Evolutionary conservation across 2,113 vertebrate genomes (phyloP).

Genomic region (Ariopsis seemanni): DNA sequence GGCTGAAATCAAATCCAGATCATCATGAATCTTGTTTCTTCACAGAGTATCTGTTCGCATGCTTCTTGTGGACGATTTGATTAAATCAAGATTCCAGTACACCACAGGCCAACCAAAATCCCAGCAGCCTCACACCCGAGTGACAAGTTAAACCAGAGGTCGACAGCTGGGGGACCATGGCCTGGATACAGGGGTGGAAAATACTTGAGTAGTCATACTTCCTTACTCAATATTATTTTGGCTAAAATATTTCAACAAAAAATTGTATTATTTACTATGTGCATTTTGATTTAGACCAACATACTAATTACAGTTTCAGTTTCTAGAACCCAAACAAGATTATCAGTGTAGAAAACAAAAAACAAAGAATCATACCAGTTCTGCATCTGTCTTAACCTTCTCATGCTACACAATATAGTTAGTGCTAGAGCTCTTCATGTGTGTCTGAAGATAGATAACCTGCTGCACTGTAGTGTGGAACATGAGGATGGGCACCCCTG

Average conservation of each 20-base stretch:
- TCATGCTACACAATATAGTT: neutral
- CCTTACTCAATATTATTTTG: neutral
- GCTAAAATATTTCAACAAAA: no score
- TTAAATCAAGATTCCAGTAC: slow-evolving; percentile 19
- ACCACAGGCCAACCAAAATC: neutral
- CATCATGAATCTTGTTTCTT: slow-evolving; percentile 64
- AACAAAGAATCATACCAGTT: neutral
- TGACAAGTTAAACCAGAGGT: slow-evolving; percentile 51
- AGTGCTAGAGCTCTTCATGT: neutral
- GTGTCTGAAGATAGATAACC: neutral
- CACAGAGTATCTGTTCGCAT: slow-evolving; percentile 39
- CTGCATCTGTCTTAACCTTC: neutral
- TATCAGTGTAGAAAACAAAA: neutral
- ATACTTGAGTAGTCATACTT: neutral
- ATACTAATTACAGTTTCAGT: neutral
- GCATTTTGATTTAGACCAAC: neutral
- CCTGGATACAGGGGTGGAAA: neutral
- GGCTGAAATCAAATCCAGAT: slow-evolving; percentile 60
- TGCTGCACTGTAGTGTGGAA: neutral
- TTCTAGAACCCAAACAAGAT: neutral
- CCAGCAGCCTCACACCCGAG: slow-evolving; percentile 50
- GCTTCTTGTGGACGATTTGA: slow-evolving; percentile 16
- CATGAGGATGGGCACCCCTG: neutral
- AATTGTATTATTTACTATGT: no score
- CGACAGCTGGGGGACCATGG: neutral